These are phyloP conservation scores for Drosophila antonietae DNA, from an alignment of 2,888 invertebrate species.

Conservation along the genomic window DNA sequence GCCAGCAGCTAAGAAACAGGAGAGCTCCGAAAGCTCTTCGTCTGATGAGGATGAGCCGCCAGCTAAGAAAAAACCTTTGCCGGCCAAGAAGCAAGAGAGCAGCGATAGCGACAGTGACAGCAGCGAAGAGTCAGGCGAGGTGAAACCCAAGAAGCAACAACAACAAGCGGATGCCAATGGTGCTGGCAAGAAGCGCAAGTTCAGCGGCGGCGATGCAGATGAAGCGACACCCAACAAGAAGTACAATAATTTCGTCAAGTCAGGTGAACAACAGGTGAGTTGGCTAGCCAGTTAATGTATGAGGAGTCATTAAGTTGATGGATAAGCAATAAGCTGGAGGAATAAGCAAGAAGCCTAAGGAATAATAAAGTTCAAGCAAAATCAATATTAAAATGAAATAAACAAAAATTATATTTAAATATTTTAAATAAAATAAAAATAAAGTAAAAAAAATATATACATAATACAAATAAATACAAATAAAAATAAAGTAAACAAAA, in stretches of 20 bases:
- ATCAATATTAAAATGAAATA: not conserved
- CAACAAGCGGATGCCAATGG: conserved; percentile 33
- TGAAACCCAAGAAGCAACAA: conserved; percentile 30
- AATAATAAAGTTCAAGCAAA: not conserved
- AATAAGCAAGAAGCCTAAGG: not conserved
- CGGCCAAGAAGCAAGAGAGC: conserved; percentile 64
- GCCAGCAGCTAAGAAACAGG: conserved; percentile 75
- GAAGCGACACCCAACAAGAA: conserved; percentile 84
- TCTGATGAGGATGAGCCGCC: conserved; percentile 65
- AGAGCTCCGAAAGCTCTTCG: conserved; percentile 40
- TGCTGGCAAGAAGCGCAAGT: conserved; percentile 84
- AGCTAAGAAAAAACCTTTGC: conserved; percentile 60
- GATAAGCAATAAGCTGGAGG: not conserved
- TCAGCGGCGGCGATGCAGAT: conserved; percentile 73
- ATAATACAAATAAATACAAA: no score
- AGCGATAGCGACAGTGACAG: conserved; percentile 52
- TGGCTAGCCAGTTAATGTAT: not conserved
- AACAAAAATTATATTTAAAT: no score
- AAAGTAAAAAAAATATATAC: no score
- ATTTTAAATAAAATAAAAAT: no score
- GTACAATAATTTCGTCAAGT: conserved; percentile 90
- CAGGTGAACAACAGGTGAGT: conserved; percentile 83
- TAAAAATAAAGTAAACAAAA: no score
- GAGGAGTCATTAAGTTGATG: not conserved
- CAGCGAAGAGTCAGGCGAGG: conserved; percentile 58